Evolutionary conservation across 2,888 invertebrate species (phyloP).

Genomic region (Molorchus minor): DNA sequence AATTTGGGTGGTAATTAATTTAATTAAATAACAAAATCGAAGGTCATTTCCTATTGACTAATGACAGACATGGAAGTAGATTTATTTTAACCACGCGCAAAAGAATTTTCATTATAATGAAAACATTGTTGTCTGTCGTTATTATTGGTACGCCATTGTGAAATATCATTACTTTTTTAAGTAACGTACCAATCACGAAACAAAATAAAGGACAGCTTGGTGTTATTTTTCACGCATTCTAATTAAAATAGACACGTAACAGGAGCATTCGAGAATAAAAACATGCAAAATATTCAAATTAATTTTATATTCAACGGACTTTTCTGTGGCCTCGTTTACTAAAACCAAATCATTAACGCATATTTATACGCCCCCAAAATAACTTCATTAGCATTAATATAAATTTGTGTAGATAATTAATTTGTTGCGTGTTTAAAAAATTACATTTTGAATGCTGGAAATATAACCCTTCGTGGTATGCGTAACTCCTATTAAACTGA

Average conservation of each 20-base stretch:
- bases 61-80: neutral
- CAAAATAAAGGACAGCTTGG: neutral
- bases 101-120: neutral
- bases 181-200: neutral
- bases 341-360: conserved; percentile 1
- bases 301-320: neutral
- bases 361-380: neutral
- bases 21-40: neutral
- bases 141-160: neutral
- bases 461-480: conserved; percentile 27
- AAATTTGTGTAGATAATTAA: conserved; percentile 33
- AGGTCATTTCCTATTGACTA: neutral
- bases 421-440: conserved; percentile 36
- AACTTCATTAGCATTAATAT: conserved; percentile 25
- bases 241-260: neutral
- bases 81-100: neutral
- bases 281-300: neutral
- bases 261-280: neutral
- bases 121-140: neutral
- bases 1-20: neutral
- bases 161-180: neutral
- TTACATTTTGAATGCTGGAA: conserved; percentile 38
- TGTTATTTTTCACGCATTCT: neutral
- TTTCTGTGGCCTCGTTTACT: neutral
- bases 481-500: conserved; percentile 37